phyloP scores from a whole-genome alignment of 2,797 vertebrate species.

The Helicolenus hilgendorfi region DNA sequence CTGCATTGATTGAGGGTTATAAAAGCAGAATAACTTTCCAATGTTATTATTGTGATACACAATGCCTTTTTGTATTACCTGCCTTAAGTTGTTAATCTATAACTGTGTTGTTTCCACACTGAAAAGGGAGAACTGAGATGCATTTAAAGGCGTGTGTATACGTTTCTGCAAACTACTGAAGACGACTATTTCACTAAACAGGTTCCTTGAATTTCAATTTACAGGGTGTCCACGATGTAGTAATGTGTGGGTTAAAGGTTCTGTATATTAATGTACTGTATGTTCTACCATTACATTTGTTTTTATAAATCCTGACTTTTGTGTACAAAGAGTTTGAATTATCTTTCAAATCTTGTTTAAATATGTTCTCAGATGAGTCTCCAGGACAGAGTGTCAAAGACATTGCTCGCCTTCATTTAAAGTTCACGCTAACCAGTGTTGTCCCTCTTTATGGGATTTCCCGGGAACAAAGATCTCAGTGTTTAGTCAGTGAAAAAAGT shows the following conservation, averaged over 20 bases:
- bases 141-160: too few species aligned
- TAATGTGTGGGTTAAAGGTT: neutral
- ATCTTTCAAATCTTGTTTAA: neutral
- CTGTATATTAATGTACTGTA: too few species aligned
- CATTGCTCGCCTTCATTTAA: neutral
- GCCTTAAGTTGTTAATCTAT: neutral
- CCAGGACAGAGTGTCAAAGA: neutral
- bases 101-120: neutral
- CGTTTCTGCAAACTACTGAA: neutral
- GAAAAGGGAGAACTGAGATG: neutral
- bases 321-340: neutral
- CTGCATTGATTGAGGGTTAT: neutral
- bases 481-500: neutral
- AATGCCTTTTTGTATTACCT: neutral
- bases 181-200: neutral
- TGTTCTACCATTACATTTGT: neutral
- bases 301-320: neutral
- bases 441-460: conserved; percentile 19
- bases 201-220: too few species aligned
- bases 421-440: conserved; percentile 10
- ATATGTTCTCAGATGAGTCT: neutral
- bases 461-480: conserved; percentile 24
- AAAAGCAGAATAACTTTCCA: neutral
- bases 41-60: neutral
- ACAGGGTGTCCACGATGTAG: neutral